Percentiles rank a stretch among this genome's conserved stretches.
Evolutionary conservation across 2,888 invertebrate genomes (phyloP).

Genomic region (Acronicta psi): DNA sequence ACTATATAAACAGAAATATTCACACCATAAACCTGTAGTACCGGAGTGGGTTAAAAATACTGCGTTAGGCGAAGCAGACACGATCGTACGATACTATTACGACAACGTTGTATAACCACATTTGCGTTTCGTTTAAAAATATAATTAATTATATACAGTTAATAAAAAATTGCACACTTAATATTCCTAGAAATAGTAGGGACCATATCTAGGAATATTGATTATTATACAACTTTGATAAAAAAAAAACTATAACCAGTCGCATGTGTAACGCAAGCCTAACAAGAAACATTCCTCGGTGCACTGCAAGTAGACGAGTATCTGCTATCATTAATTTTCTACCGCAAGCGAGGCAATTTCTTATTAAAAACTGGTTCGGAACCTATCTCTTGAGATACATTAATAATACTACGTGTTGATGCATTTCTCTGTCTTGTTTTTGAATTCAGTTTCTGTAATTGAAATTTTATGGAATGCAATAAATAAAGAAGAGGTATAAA

Average conservation of each 20-base stretch:
- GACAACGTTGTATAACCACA: not conserved
- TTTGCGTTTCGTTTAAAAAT: too few species aligned
- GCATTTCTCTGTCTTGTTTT: slow-evolving; percentile 57
- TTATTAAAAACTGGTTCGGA: slow-evolving; percentile 75
- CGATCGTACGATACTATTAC: slow-evolving; percentile 36
- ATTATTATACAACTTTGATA: slow-evolving; percentile 15
- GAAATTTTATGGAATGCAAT: slow-evolving; percentile 11
- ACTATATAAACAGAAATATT: slow-evolving; percentile 58
- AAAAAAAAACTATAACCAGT: slow-evolving; percentile 26
- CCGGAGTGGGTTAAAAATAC: slow-evolving; percentile 54
- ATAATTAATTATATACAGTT: not conserved
- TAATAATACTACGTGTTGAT: slow-evolving; percentile 56
- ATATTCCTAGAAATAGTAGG: slow-evolving; percentile 16
- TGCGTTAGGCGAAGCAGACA: slow-evolving; percentile 37
- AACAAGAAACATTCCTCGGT: slow-evolving; percentile 53
- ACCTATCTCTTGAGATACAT: slow-evolving; percentile 61
- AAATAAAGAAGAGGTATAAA: slow-evolving; percentile 6
- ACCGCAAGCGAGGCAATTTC: slow-evolving; percentile 70
- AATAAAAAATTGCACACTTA: not conserved
- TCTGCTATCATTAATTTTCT: slow-evolving; percentile 74
- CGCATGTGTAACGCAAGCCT: slow-evolving; percentile 40
- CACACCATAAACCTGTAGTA: slow-evolving; percentile 66
- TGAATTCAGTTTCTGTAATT: slow-evolving; percentile 35
- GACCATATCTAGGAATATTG: too few species aligned
- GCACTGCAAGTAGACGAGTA: slow-evolving; percentile 53